Evolutionary conservation across 2,797 vertebrate genomes (phyloP).

Genomic region (Arnoldichthys spilopterus): DNA sequence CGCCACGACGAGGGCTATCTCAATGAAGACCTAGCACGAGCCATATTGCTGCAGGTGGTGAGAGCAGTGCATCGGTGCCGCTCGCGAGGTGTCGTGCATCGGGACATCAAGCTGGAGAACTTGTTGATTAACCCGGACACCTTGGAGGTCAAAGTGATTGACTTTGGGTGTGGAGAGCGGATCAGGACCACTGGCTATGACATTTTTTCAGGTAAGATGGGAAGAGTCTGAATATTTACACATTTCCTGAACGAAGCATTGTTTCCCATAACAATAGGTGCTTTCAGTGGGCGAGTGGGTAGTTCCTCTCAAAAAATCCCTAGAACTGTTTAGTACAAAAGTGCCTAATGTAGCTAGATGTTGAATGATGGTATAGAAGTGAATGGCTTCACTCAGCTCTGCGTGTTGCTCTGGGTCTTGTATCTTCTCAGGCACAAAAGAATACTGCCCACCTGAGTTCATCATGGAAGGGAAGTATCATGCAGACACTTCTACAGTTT

Average conservation of each 20-base stretch:
- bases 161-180: conserved; percentile 33
- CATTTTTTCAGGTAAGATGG: neutral
- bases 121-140: conserved; percentile 17
- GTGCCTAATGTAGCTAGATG: no score
- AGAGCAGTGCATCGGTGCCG: neutral
- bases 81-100: conserved; percentile 16
- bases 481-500: neutral
- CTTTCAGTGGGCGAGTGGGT: no score
- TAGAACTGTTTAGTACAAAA: no score
- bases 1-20: neutral
- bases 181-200: neutral
- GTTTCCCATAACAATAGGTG: no score
- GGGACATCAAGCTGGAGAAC: conserved; percentile 32
- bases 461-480: neutral
- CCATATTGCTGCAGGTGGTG: conserved; percentile 13
- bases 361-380: no score
- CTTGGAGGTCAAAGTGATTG: conserved; percentile 30
- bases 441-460: neutral
- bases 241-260: no score
- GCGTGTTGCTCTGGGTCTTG: neutral
- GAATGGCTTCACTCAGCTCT: neutral
- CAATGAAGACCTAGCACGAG: conserved; percentile 1
- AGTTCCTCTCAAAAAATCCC: no score
- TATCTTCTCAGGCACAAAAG: neutral
- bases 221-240: no score